Base-by-base conservation (phyloP, 2,888 invertebrate species). In the Tanypteryx hageni region DNA sequence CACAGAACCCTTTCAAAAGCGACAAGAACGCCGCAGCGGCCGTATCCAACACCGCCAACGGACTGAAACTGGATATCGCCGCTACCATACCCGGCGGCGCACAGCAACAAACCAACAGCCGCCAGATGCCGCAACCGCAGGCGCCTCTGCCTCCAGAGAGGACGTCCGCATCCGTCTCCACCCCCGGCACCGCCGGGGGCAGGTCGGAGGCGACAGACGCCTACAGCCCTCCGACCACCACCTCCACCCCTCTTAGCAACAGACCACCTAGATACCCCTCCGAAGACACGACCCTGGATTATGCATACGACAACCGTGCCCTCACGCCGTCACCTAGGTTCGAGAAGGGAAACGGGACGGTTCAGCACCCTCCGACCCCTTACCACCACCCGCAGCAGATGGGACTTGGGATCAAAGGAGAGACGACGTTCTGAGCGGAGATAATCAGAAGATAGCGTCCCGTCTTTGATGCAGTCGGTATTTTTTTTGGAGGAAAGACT, bases 271-370 rank as follows among this genome's bases (percentile, higher is more conserved):
- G 96, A 93, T 96, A 97, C 93, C 97, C 98, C 0, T 97, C 97
- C 27, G 98, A 98, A 94, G 97, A 98, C 93, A 96, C 97, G 0
- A 97, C 97, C 0, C 95, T 97, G 81, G 98, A 97, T 94, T 97
- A 97, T 94, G 97, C 97, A 0, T 97, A 98, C 94, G 98, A 98
- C 94, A 98, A 98, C 95, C 97, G 97, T 94, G 97, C 96, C 0
- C 96, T 98, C 96, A 97, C 97, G 18, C 96, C 96, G 0, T 96
- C 96, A 4, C 96, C 96, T 44, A 96, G 95, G 56, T 92, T 92
- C 27, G 92, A 86, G 22, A 83, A 64, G 59, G 92, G n/a, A 0
- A 16, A 57, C 92, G 82, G 31, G 22, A 82, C 82, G 27, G 31
- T n/a, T 11, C 83, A 64, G 64, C 68, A 86, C 57, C 83, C 83